Percentiles rank a stretch among this genome's conserved stretches.
Conservation (phyloP, 2,888 invertebrate genomes). For the Agonum fuliginosum region DNA sequence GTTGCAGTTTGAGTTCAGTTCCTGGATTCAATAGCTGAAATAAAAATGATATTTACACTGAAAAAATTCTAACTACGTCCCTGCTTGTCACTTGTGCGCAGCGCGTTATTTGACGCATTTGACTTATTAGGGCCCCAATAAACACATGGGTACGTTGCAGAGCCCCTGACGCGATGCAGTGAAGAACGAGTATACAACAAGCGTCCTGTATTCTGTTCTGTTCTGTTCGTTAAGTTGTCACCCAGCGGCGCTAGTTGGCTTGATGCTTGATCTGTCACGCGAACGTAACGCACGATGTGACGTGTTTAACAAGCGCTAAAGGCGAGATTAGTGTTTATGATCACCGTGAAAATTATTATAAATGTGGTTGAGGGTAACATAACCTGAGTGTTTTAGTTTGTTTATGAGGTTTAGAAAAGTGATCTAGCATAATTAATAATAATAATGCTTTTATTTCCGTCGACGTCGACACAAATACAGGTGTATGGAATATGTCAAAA, state of each 20-base stretch:
- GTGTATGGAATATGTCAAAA: no score
- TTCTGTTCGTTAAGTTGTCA: slow-evolving; percentile 12
- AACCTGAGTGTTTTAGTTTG: no score
- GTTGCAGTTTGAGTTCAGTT: no score
- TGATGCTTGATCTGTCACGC: neutral
- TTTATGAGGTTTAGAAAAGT: no score
- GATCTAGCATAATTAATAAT: no score
- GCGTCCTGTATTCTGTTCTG: neutral
- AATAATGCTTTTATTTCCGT: no score
- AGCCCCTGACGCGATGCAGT: neutral
- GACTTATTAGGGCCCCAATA: slow-evolving; percentile 71
- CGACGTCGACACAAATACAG: no score
- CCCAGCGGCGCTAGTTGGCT: neutral
- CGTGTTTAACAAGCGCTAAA: neutral
- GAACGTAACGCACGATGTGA: neutral
- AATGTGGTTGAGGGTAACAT: no score
- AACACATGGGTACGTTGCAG: slow-evolving; percentile 72
- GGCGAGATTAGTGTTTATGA: neutral
- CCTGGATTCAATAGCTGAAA: no score
- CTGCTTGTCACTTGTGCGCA: slow-evolving; percentile 65
- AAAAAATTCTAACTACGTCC: neutral
- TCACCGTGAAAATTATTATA: slow-evolving; percentile 4
- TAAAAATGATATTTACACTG: neutral
- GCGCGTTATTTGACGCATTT: slow-evolving; percentile 67
- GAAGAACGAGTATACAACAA: no score